Conservation (phyloP, 2,888 invertebrate genomes). For the Clivina fossor region DNA sequence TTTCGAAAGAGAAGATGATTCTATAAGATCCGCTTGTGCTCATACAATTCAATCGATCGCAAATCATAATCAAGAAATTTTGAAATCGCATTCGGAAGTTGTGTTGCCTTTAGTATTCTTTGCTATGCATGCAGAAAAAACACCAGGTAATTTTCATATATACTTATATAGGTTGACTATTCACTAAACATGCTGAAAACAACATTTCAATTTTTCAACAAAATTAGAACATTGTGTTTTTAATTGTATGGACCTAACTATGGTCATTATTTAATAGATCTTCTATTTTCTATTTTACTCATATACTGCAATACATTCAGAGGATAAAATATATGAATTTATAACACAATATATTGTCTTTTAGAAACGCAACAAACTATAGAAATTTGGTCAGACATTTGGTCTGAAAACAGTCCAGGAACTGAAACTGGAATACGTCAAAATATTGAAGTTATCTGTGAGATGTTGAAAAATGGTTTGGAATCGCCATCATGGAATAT, state of each 20-base stretch:
- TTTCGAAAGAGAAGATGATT: conserved; percentile 73
- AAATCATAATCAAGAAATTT: conserved; percentile 77
- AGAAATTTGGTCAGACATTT: conserved; percentile 83
- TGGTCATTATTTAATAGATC: too few relatives aligned
- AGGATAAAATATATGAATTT: too few relatives aligned
- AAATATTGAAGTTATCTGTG: conserved; percentile 72
- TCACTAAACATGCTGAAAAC: too few relatives aligned
- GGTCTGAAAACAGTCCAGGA: conserved; percentile 88
- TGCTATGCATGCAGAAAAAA: conserved; percentile 84
- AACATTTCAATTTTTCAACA: too few relatives aligned
- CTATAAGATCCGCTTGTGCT: conserved; percentile 72
- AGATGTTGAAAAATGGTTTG: conserved; percentile 69
- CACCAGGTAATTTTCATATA: conserved; percentile 54
- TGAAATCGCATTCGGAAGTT: conserved; percentile 73
- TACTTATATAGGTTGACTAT: conserved; percentile 25
- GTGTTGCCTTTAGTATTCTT: conserved; percentile 84
- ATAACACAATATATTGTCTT: too few relatives aligned
- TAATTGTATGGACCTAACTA: too few relatives aligned
- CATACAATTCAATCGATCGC: conserved; percentile 78
- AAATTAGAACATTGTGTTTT: too few relatives aligned
- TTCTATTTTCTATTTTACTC: too few relatives aligned
- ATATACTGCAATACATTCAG: too few relatives aligned
- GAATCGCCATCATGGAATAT: conserved; percentile 85
- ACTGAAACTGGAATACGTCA: conserved; percentile 78
- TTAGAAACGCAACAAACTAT: conserved; percentile 64